phyloP scores from a whole-genome alignment of 1,140 invertebrate species.

The Drosophila watanabei region DNA sequence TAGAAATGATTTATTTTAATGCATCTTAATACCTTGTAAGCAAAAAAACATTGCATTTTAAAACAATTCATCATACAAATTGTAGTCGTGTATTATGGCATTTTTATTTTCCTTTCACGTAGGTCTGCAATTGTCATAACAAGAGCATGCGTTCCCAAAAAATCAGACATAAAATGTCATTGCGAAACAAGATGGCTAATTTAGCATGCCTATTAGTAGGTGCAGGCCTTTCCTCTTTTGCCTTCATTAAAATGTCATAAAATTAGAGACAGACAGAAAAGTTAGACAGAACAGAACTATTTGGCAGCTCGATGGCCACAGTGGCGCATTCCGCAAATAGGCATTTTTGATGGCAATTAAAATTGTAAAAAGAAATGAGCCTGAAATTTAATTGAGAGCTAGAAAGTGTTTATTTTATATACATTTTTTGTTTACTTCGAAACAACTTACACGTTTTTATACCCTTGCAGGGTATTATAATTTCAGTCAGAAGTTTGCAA shows the following conservation, averaged over 20 bases:
- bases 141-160: constrained; percentile 9
- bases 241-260: constrained; percentile 54
- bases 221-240: background rate
- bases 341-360: constrained; percentile 36
- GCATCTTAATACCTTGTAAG: background rate
- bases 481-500: too few species aligned
- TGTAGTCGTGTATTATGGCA: too few species aligned
- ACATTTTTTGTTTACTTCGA: background rate
- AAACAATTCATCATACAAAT: background rate
- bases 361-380: constrained; percentile 9
- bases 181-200: constrained; percentile 18
- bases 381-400: constrained; percentile 3
- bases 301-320: constrained; percentile 18
- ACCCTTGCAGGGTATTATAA: too few species aligned
- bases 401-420: background rate
- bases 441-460: background rate
- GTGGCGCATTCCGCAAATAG: constrained; percentile 6
- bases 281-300: constrained; percentile 6
- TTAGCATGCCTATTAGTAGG: constrained; percentile 26
- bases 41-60: background rate
- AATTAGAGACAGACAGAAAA: constrained; percentile 22
- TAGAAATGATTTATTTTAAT: background rate
- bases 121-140: background rate
- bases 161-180: constrained; percentile 9
- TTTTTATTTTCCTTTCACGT: background rate